These are phyloP conservation scores for Craseonycteris thonglongyai DNA, from an alignment of 2,113 vertebrate species.

Conservation along the genomic window DNA sequence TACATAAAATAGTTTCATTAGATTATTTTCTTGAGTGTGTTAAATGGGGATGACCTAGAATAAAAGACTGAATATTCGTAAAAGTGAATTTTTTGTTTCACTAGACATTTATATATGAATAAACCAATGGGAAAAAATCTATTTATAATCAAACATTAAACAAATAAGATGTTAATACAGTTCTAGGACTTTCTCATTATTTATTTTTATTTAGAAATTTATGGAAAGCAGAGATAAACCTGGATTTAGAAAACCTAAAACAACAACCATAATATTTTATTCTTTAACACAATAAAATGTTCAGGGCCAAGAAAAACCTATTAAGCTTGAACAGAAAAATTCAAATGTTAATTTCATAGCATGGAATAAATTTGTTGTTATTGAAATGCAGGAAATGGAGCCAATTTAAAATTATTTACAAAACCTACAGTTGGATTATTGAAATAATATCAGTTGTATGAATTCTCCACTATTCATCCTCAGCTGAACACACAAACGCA, in stretches of 20 bases:
- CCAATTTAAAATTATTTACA: not conserved
- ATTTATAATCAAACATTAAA: not conserved
- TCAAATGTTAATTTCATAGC: not conserved
- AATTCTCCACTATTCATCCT: not conserved
- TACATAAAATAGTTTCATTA: not conserved
- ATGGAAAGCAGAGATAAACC: not conserved
- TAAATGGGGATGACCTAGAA: not conserved
- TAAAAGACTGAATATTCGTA: not conserved
- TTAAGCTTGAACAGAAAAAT: not conserved
- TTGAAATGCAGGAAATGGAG: not conserved
- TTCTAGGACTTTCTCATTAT: not conserved
- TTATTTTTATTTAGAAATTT: not conserved
- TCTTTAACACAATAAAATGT: not conserved
- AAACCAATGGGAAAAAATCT: not conserved
- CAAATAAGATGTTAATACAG: not conserved
- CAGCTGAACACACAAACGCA: not conserved
- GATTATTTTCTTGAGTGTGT: not conserved
- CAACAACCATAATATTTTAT: not conserved
- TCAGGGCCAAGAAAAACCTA: not conserved
- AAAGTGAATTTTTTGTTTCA: not conserved
- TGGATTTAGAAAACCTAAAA: not conserved
- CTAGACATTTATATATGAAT: not conserved
- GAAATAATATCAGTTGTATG: not conserved
- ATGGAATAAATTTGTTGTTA: not conserved
- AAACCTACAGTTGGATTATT: not conserved